phyloP scores from a whole-genome alignment of 2,797 vertebrate genomes.

The Eulemur albifrons region DNA sequence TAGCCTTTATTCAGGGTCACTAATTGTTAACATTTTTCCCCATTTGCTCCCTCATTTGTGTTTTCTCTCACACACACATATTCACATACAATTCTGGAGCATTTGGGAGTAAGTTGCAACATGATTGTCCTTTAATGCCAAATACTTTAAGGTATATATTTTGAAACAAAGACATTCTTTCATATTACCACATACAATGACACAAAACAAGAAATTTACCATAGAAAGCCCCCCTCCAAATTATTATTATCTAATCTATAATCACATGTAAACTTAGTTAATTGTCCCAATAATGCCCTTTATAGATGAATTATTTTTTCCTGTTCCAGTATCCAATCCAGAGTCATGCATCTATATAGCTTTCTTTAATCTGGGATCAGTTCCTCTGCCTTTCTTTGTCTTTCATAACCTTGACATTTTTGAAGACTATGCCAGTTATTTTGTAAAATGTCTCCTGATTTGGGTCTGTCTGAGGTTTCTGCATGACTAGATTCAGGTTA shows the following conservation, averaged over 20 bases:
- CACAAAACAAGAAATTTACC: background rate
- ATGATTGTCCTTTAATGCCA: background rate
- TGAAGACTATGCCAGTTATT: background rate
- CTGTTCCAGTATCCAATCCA: background rate
- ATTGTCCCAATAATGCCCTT: background rate
- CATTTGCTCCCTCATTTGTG: background rate
- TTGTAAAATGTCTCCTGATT: background rate
- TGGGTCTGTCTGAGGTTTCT: background rate
- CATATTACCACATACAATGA: background rate
- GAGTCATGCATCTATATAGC: background rate
- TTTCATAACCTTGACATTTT: background rate
- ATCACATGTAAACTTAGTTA: background rate
- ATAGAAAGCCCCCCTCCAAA: background rate
- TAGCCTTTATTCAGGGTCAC: background rate
- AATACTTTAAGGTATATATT: background rate
- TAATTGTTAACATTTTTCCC: background rate
- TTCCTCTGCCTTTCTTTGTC: background rate
- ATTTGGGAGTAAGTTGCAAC: background rate
- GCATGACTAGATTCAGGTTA: background rate
- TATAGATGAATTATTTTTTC: background rate
- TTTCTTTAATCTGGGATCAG: background rate
- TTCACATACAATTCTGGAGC: background rate
- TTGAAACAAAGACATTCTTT: background rate
- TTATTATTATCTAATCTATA: background rate
- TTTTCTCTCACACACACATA: background rate